Evolutionary conservation across 2,113 vertebrate genomes (phyloP).

Genomic region (Peromyscus polionotus): DNA sequence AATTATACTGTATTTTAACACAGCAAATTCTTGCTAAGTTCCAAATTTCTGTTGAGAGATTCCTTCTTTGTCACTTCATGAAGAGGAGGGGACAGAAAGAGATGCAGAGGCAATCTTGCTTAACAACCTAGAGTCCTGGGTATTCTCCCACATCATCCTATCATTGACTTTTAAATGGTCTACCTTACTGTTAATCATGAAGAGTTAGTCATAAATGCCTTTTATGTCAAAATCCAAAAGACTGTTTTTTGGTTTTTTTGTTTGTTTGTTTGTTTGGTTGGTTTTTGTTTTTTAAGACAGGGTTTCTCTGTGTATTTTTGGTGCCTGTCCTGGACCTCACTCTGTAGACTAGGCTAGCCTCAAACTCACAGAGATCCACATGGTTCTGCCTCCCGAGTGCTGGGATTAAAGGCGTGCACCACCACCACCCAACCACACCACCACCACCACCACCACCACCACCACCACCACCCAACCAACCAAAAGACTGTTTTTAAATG

Average conservation of each 20-base stretch:
- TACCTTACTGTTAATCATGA: background rate
- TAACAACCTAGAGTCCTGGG: background rate
- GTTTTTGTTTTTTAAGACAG: too few species aligned
- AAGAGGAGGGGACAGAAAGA: too few species aligned
- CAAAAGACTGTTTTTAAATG: background rate
- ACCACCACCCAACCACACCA: background rate
- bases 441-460: too few species aligned
- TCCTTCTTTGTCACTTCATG: background rate
- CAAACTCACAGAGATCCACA: too few species aligned
- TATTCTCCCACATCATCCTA: background rate
- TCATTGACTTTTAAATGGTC: background rate
- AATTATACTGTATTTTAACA: background rate
- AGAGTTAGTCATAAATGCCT: background rate
- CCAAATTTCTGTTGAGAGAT: background rate
- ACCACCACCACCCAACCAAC: too few species aligned
- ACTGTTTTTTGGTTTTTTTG: too few species aligned
- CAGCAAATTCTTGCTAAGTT: background rate
- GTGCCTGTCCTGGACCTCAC: too few species aligned
- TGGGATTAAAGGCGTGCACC: too few species aligned
- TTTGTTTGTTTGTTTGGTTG: background rate
- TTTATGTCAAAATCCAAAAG: background rate
- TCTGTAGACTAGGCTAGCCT: too few species aligned
- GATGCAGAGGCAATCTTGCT: background rate
- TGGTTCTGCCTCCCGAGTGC: too few species aligned
- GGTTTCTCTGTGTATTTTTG: too few species aligned